phyloP scores from a whole-genome alignment of 2,113 vertebrate species.

The Osmerus mordax region DNA sequence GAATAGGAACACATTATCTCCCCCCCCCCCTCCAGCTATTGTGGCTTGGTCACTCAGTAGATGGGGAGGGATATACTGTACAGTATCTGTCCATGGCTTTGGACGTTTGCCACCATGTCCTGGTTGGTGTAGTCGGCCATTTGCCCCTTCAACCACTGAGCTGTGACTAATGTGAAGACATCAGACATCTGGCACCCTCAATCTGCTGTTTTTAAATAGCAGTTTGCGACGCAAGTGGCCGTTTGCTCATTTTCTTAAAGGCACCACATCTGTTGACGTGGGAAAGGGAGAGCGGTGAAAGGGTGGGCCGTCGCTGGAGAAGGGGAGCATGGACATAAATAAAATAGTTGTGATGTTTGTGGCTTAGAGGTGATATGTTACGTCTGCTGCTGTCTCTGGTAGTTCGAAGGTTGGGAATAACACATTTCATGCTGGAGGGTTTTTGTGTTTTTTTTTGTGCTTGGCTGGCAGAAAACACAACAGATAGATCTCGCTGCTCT shows the following conservation, averaged over 20 bases:
- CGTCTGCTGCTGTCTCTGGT: slow-evolving; percentile 3
- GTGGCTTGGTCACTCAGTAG: slow-evolving; percentile 16
- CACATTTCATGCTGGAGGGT: slow-evolving; percentile 2
- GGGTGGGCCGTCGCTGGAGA: not conserved
- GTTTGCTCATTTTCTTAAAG: slow-evolving; percentile 35
- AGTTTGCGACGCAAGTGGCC: slow-evolving; percentile 20
- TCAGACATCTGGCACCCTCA: slow-evolving; percentile 50
- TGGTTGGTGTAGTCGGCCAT: slow-evolving; percentile 54
- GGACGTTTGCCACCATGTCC: slow-evolving; percentile 51
- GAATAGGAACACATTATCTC: slow-evolving; percentile 50
- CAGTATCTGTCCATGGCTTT: slow-evolving; percentile 37
- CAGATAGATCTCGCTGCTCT: slow-evolving; percentile 7
- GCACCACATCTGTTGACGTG: not conserved
- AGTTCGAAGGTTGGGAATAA: not conserved
- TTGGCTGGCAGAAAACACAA: slow-evolving; percentile 25
- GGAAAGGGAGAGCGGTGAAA: not conserved
- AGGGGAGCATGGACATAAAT: not conserved
- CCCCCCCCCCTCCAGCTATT: not conserved
- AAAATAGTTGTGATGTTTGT: not conserved
- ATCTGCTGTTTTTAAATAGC: slow-evolving; percentile 47
- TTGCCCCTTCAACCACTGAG: slow-evolving; percentile 47
- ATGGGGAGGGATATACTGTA: slow-evolving; percentile 23
- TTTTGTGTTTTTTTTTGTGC: slow-evolving; percentile 7
- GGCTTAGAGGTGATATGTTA: slow-evolving; percentile 1
- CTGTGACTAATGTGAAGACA: slow-evolving; percentile 62